Base-by-base conservation (phyloP, 2,797 vertebrate species). In the Sciaenops ocellatus region DNA sequence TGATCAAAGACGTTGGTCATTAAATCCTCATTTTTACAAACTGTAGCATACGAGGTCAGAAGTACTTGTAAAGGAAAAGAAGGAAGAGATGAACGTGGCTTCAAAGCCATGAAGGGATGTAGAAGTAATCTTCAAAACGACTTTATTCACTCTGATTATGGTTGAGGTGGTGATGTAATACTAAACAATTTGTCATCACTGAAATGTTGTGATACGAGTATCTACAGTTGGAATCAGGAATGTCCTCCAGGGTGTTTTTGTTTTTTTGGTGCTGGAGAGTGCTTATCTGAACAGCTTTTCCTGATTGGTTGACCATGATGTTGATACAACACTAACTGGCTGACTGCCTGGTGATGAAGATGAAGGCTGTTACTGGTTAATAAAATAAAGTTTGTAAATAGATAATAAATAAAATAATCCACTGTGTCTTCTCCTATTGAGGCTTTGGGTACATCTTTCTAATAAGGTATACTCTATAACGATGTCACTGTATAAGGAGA, bases 1-100 rank as follows among this genome's bases (percentile, higher is more conserved):
- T 56, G 72, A 87, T 84, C 86, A 73, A 79, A 85, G 73, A 65
- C 42, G 13, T 18, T 64, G 56, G 28, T 38, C 66, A 59, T 79
- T 78, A 83, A 78, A 79, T 65, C 50, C 41, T 50, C 13, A 38
- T 68, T 83, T 84, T 72, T 28, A 63, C n/a, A 66, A 72, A 64
- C 44, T 47, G 20, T 18, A 55, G 34, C 46, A 54, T 64, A 38
- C 16, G 22, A 61, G 41, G 17, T 54, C 9, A 4, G 11, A 63
- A 64, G 44, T 20, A 42, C 38, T 62, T 6, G 18, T 56, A n/a
- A 60, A 16, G 50, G 34, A 41, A 20, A 67, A 48, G 6, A 66
- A 5, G 9, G 17, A n/a, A 62, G 20, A 41, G n/a, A 59, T 2
- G 11, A 10, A 46, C 4, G 34, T 22, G 22, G n/a, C 69, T 46